Evolutionary conservation across 2,888 invertebrate species (phyloP).

Genomic region (Trachelus tabidus): DNA sequence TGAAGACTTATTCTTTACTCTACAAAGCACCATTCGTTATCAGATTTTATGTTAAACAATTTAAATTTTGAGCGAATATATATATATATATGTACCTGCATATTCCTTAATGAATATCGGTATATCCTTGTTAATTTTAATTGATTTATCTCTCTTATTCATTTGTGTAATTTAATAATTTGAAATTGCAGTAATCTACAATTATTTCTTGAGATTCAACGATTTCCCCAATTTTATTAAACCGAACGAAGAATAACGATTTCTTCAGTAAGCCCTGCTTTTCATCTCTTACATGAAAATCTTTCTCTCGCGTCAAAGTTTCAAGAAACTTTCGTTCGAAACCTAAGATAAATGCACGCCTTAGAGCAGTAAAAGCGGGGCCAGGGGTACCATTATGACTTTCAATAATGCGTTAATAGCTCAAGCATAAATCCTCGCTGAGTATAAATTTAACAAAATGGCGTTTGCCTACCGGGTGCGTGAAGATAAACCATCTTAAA

Average conservation of each 20-base stretch:
- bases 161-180: conserved; percentile 31
- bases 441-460: conserved; percentile 32
- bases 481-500: too few relatives aligned
- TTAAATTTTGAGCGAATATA: too few relatives aligned
- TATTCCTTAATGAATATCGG: too few relatives aligned
- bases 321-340: conserved; percentile 31
- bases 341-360: conserved; percentile 31
- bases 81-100: too few relatives aligned
- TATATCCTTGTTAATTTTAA: conserved; percentile 27
- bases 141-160: conserved; percentile 33
- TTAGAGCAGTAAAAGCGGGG: conserved; percentile 27
- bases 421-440: conserved; percentile 32
- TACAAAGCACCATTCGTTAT: too few relatives aligned
- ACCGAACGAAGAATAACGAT: too few relatives aligned
- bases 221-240: too few relatives aligned
- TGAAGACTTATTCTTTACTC: too few relatives aligned
- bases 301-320: conserved; percentile 17
- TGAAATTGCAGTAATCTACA: conserved; percentile 7
- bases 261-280: too few relatives aligned
- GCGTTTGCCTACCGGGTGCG: conserved; percentile 7
- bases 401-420: conserved; percentile 43
- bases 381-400: conserved; percentile 37
- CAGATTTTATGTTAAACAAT: too few relatives aligned
- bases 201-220: too few relatives aligned
- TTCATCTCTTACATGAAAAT: background rate